Conservation (phyloP, 2,113 vertebrate genomes). For the Sylvia atricapilla region DNA sequence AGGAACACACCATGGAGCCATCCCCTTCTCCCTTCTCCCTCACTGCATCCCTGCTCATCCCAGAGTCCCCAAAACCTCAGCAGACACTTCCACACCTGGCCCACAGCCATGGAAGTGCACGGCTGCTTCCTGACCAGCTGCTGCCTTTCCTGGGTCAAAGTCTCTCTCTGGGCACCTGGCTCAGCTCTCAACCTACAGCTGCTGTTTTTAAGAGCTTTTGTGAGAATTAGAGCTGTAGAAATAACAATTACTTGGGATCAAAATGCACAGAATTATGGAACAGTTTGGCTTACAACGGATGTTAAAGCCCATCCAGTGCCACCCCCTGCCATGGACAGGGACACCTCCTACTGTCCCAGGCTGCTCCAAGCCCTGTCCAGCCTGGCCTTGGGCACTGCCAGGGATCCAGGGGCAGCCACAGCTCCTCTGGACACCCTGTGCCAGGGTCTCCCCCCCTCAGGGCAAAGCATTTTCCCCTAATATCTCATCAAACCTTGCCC, state of each 20-base stretch:
- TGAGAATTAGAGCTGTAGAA: background rate
- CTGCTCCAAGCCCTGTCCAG: accelerated
- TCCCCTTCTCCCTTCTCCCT: background rate
- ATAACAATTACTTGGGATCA: background rate
- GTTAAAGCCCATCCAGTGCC: background rate
- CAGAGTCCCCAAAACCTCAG: background rate
- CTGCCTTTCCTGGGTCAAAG: background rate
- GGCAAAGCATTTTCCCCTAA: background rate
- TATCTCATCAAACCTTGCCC: background rate
- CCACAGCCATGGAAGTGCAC: background rate
- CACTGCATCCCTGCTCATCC: background rate
- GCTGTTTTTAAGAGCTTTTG: background rate
- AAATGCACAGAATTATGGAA: background rate
- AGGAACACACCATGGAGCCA: background rate
- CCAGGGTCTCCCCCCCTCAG: accelerated
- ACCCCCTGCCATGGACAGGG: background rate
- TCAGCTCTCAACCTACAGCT: background rate
- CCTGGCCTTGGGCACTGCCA: background rate
- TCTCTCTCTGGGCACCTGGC: background rate
- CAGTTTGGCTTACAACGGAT: background rate
- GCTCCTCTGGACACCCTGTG: background rate
- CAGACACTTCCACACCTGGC: background rate
- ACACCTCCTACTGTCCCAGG: background rate
- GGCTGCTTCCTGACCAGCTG: background rate
- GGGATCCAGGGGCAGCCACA: background rate